Evolutionary conservation across 2,797 vertebrate species (phyloP).

Genomic region (Lepus townsendii): DNA sequence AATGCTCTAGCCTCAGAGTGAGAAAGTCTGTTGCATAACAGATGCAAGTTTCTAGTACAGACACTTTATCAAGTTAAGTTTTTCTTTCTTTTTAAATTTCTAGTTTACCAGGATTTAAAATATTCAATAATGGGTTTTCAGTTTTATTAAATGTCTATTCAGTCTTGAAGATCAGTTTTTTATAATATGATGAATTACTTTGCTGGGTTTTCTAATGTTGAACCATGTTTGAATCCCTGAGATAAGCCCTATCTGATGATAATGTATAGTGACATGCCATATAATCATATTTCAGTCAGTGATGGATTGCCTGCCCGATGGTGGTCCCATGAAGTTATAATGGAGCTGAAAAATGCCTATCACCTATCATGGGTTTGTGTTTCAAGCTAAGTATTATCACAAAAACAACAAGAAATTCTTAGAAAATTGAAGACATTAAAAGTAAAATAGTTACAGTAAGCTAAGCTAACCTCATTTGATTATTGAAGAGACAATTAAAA

Average conservation of each 20-base stretch:
- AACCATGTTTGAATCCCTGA: background rate
- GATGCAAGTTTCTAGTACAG: background rate
- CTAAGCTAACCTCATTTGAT: background rate
- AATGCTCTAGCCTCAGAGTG: background rate
- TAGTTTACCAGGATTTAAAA: conserved; percentile 39
- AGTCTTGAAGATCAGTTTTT: background rate
- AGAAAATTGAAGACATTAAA: background rate
- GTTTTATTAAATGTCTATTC: conserved; percentile 37
- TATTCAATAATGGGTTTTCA: background rate
- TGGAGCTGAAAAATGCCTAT: background rate
- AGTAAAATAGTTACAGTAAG: background rate
- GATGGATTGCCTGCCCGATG: background rate
- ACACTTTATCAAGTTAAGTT: background rate
- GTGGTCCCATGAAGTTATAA: background rate
- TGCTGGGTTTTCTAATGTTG: conserved; percentile 38
- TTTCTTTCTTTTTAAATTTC: background rate
- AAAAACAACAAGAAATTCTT: background rate
- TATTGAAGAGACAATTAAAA: background rate
- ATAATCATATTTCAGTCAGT: background rate
- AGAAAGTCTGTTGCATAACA: background rate
- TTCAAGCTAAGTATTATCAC: background rate
- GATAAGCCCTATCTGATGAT: background rate
- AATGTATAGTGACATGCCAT: background rate
- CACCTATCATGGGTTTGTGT: no score
- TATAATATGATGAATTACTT: background rate